Percentiles rank a stretch among this genome's conserved stretches.
Conservation (phyloP, 2,113 vertebrate species). For the Sorex fumeus region DNA sequence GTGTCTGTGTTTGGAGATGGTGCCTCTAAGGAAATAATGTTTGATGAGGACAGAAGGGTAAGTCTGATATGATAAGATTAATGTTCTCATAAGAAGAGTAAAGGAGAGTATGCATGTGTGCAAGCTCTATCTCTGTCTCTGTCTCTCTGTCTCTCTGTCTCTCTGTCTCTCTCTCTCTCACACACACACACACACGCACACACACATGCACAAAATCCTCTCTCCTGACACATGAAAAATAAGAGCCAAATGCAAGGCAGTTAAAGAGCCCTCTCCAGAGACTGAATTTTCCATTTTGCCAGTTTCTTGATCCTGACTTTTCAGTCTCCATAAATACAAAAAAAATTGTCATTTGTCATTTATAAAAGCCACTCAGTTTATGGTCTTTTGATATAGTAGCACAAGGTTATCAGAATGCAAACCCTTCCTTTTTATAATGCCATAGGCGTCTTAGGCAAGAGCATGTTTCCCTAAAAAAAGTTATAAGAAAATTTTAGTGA, state of each 20-base stretch:
- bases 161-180: too few species aligned
- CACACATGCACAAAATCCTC: not conserved
- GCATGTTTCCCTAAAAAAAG: not conserved
- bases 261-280: not conserved
- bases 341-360: conserved; percentile 20
- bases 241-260: not conserved
- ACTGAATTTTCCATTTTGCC: not conserved
- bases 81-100: not conserved
- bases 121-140: too few species aligned
- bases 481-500: conserved; percentile 34
- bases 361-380: not conserved
- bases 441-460: not conserved
- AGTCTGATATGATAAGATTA: not conserved
- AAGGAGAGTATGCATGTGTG: too few species aligned
- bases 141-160: too few species aligned
- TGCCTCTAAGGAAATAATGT: not conserved
- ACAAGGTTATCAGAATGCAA: not conserved
- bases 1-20: not conserved
- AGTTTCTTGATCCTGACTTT: not conserved
- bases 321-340: not conserved
- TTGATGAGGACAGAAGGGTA: not conserved
- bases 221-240: not conserved
- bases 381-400: not conserved
- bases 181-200: too few species aligned
- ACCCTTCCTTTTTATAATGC: not conserved